phyloP scores from a whole-genome alignment of 2,113 vertebrate species.

The Donacobius atricapilla region DNA sequence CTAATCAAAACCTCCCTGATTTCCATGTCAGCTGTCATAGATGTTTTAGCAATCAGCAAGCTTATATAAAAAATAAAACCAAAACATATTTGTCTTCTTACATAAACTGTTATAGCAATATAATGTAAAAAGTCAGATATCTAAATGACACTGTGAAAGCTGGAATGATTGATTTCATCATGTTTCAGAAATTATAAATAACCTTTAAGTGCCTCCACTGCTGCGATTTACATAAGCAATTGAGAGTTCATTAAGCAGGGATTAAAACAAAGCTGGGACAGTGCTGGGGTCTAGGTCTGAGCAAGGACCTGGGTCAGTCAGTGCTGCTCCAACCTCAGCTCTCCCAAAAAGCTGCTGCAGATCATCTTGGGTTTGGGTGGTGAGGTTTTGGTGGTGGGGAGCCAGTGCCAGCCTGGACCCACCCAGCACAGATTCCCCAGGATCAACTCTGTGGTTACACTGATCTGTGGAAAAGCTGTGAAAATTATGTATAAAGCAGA shows the following conservation, averaged over 20 bases:
- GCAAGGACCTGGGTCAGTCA: neutral
- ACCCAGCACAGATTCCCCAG: neutral
- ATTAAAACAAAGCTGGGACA: neutral
- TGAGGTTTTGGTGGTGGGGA: neutral
- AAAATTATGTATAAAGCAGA: neutral
- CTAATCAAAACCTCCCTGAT: conserved; percentile 50
- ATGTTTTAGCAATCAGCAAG: conserved; percentile 39
- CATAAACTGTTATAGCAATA: neutral
- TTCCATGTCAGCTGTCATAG: conserved; percentile 21
- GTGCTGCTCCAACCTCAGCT: neutral
- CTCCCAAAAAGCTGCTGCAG: neutral
- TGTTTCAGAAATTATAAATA: conserved; percentile 37
- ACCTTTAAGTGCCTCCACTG: conserved; percentile 4
- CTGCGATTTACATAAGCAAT: conserved; percentile 26
- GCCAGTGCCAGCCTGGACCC: neutral
- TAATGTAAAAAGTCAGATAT: neutral
- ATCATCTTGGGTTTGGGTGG: neutral
- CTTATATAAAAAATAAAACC: conserved; percentile 4
- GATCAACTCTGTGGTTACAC: neutral
- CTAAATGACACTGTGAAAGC: neutral
- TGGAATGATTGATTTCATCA: conserved; percentile 24
- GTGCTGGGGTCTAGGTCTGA: neutral
- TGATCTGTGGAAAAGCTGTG: neutral
- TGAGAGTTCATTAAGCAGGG: neutral
- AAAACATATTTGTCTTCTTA: conserved; percentile 44